Evolutionary conservation across 2,113 vertebrate species (phyloP).

Genomic region (Crypturellus undulatus): DNA sequence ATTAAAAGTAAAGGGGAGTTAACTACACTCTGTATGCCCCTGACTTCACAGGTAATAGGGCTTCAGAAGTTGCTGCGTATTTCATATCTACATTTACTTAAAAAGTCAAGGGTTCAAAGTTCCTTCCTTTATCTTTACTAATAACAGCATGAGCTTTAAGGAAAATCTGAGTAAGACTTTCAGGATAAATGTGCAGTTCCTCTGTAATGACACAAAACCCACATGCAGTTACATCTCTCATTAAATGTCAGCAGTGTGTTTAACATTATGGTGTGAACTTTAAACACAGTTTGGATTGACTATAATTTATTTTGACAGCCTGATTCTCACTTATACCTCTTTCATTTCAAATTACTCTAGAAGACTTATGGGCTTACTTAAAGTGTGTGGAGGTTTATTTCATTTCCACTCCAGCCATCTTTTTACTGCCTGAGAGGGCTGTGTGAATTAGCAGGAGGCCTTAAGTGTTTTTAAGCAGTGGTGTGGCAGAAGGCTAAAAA

Average conservation of each 20-base stretch:
- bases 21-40: accelerated
- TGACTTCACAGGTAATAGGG: not conserved
- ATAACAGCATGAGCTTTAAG: not conserved
- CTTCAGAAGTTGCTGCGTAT: not conserved
- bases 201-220: not conserved
- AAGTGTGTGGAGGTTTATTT: not conserved
- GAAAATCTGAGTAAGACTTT: not conserved
- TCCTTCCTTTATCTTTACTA: not conserved
- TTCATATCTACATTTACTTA: not conserved
- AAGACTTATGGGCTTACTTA: not conserved
- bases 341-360: not conserved
- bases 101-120: not conserved
- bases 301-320: not conserved
- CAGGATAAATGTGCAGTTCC: not conserved
- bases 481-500: not conserved
- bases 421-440: not conserved
- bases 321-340: not conserved
- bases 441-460: not conserved
- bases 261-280: not conserved
- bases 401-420: not conserved
- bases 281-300: not conserved
- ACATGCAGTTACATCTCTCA: not conserved
- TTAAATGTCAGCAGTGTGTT: not conserved
- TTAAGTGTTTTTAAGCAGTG: not conserved
- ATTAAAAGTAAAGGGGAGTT: not conserved